Conservation (phyloP, 2,113 vertebrate genomes). For the Spilogale gracilis region DNA sequence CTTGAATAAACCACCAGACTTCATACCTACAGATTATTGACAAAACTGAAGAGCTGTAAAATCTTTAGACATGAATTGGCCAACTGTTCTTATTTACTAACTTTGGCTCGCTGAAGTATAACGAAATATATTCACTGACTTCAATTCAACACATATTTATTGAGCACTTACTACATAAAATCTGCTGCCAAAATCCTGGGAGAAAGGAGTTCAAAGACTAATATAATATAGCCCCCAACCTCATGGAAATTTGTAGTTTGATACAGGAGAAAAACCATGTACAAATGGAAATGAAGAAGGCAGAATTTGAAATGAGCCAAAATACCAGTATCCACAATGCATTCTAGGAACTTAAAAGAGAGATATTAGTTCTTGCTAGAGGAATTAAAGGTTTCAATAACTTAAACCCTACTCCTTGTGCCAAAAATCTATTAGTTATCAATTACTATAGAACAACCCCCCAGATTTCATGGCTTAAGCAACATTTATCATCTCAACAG, state of each 20-base stretch:
- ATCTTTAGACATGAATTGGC: background rate
- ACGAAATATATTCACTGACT: background rate
- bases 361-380: background rate
- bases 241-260: background rate
- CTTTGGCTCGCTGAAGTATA: background rate
- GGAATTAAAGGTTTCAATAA: background rate
- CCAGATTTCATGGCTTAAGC: background rate
- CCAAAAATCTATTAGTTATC: background rate
- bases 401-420: background rate
- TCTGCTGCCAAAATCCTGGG: background rate
- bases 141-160: background rate
- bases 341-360: background rate
- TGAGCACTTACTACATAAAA: slow-evolving; percentile 32
- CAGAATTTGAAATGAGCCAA: background rate
- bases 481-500: background rate
- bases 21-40: background rate
- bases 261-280: background rate
- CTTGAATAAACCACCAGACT: background rate
- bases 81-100: slow-evolving; percentile 15
- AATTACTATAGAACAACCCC: background rate
- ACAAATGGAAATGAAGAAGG: background rate
- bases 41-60: background rate
- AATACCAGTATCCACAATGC: background rate
- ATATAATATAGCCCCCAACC: background rate
- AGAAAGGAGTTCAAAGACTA: background rate